Evolutionary conservation across 2,797 vertebrate species (phyloP).

Genomic region (Spinus olivaceus): DNA sequence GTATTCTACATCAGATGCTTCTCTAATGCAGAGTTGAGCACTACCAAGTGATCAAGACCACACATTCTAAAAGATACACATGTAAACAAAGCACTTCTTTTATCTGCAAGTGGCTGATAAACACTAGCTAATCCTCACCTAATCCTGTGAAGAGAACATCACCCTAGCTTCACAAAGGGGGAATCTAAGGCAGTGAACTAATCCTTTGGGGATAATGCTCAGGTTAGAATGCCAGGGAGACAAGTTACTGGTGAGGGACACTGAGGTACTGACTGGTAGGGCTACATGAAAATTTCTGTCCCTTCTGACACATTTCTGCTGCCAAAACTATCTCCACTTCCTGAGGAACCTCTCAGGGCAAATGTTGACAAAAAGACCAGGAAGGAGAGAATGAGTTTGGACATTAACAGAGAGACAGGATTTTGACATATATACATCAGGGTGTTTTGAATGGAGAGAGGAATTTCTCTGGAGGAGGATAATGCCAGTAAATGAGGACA

Average conservation of each 20-base stretch:
- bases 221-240: neutral
- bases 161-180: neutral
- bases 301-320: neutral
- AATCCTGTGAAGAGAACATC: conserved; percentile 33
- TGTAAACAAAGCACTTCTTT: conserved; percentile 22
- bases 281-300: neutral
- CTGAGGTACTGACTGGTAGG: neutral
- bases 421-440: neutral
- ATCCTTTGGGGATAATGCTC: neutral
- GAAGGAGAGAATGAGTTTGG: neutral
- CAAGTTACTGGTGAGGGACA: neutral
- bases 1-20: neutral
- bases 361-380: neutral
- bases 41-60: neutral
- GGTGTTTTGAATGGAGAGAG: neutral
- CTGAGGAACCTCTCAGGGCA: neutral
- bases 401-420: neutral
- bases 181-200: neutral
- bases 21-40: neutral
- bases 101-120: conserved; percentile 4
- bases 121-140: conserved; percentile 48
- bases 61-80: neutral
- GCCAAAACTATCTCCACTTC: rapidly evolving
- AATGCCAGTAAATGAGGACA: neutral
- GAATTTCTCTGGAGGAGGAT: neutral